These are phyloP conservation scores for Zaprionus inermis DNA, from an alignment of 1,140 invertebrate species.

Conservation along the genomic window DNA sequence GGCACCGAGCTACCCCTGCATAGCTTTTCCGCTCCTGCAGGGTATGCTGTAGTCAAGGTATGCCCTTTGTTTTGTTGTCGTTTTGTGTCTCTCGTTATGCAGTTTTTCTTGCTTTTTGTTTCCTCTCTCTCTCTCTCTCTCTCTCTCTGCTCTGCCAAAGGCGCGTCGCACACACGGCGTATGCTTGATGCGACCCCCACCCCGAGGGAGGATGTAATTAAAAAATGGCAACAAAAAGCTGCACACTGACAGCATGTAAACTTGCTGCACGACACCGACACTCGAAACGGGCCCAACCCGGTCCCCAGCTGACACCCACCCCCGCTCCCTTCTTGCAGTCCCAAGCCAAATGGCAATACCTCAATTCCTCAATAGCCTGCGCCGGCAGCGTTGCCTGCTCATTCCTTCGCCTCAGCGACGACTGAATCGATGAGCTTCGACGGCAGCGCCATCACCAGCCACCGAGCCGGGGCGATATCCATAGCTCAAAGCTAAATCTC, in stretches of 20 bases:
- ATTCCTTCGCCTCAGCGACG: slow-evolving; percentile 8
- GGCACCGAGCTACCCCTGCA: too few species aligned
- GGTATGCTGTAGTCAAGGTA: slow-evolving; percentile 28
- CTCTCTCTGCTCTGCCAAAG: slow-evolving; percentile 28
- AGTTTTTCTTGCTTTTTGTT: slow-evolving; percentile 7
- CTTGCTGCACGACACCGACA: slow-evolving; percentile 51
- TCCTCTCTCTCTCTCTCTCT: too few species aligned
- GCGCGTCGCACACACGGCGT: slow-evolving; percentile 31
- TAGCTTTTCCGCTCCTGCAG: not conserved
- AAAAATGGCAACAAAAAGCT: slow-evolving; percentile 70
- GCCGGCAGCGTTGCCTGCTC: not conserved
- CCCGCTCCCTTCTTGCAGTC: slow-evolving; percentile 6
- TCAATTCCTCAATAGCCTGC: slow-evolving; percentile 23
- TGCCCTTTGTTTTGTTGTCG: slow-evolving; percentile 5
- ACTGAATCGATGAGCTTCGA: slow-evolving; percentile 69
- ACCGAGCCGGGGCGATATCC: slow-evolving; percentile 56
- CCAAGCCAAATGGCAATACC: slow-evolving; percentile 19
- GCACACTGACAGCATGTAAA: slow-evolving; percentile 56
- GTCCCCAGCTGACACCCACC: not conserved
- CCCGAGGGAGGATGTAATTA: slow-evolving; percentile 74
- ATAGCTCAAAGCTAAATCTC: slow-evolving; percentile 81
- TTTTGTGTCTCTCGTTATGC: slow-evolving; percentile 5
- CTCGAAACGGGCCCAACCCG: slow-evolving; percentile 27
- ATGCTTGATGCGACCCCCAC: slow-evolving; percentile 21
- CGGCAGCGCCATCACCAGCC: slow-evolving; percentile 14